A percentile compares a stretch with the other conserved stretches of the same genome.
Evolutionary conservation across 1,140 invertebrate genomes (phyloP).

Genomic region (Drosophila sp.): DNA sequence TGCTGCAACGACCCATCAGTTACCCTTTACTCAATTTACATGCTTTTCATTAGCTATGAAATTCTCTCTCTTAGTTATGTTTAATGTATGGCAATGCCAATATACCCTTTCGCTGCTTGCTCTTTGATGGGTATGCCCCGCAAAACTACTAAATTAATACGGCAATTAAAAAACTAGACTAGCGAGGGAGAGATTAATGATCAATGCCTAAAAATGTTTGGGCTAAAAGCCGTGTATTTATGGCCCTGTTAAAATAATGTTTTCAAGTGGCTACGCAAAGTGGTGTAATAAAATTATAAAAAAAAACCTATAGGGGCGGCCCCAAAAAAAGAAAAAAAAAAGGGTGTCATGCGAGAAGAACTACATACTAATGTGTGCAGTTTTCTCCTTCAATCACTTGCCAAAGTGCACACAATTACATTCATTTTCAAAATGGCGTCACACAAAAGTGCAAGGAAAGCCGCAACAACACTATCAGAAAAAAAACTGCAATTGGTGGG

Average conservation of each 20-base stretch:
- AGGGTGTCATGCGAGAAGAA: background rate
- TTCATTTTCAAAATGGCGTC: constrained; percentile 76
- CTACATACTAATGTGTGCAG: background rate
- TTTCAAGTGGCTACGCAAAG: background rate
- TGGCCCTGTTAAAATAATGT: constrained; percentile 2
- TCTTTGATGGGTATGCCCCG: background rate
- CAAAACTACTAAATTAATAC: constrained; percentile 12
- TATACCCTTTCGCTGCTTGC: background rate
- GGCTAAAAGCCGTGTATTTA: constrained; percentile 9
- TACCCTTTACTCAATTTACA: too few relatives aligned
- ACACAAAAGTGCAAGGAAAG: constrained; percentile 52
- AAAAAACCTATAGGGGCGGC: background rate
- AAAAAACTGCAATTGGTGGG: constrained; percentile 29
- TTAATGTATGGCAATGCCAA: background rate
- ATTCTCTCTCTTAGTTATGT: too few relatives aligned
- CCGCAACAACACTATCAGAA: constrained; percentile 39
- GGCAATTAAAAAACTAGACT: constrained; percentile 28
- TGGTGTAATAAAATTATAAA: constrained; percentile 2
- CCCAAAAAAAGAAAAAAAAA: background rate
- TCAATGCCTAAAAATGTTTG: constrained; percentile 17
- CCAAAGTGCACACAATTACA: constrained; percentile 48
- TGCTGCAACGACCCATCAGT: too few relatives aligned
- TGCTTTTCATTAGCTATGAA: too few relatives aligned
- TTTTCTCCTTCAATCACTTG: background rate
- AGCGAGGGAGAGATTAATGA: constrained; percentile 40